phyloP scores from a whole-genome alignment of 2,797 vertebrate genomes.

The Centropyge bicolor region DNA sequence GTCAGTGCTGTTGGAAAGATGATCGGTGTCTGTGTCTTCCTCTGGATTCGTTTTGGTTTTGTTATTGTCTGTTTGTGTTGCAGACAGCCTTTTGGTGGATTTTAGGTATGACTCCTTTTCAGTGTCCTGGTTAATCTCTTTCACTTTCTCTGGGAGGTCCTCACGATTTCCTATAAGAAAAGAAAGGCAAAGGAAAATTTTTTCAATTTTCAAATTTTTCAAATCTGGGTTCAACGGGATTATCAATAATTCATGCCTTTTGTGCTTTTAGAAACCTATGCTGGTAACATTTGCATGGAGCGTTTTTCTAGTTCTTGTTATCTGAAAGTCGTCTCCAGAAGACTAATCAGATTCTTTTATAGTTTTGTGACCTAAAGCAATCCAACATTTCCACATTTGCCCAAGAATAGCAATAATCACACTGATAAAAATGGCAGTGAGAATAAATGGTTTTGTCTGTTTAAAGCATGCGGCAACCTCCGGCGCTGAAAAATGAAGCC shows the following conservation, averaged over 20 bases:
- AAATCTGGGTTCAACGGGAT: background rate
- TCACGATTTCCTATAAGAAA: conserved; percentile 12
- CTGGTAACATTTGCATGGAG: background rate
- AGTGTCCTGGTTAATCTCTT: conserved; percentile 7
- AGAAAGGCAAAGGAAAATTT: background rate
- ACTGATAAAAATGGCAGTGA: background rate
- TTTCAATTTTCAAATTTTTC: background rate
- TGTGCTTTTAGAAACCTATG: too few relatives aligned
- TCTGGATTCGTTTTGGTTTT: background rate
- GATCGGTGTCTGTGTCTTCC: background rate
- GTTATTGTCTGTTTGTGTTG: background rate
- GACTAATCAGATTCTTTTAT: background rate
- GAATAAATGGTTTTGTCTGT: background rate
- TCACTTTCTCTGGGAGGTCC: background rate
- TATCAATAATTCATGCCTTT: too few relatives aligned
- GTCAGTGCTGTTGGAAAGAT: background rate
- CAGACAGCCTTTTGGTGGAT: background rate
- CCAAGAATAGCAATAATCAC: too few relatives aligned
- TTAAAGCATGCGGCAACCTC: too few relatives aligned
- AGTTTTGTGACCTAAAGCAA: background rate
- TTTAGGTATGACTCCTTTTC: background rate
- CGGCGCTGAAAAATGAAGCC: too few relatives aligned
- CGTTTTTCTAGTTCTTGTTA: background rate
- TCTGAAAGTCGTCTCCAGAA: background rate
- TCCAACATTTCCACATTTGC: too few relatives aligned